A percentile compares a stretch with the other conserved stretches of the same genome.
Conservation (phyloP, 2,113 vertebrate genomes). For the Jaculus jaculus region DNA sequence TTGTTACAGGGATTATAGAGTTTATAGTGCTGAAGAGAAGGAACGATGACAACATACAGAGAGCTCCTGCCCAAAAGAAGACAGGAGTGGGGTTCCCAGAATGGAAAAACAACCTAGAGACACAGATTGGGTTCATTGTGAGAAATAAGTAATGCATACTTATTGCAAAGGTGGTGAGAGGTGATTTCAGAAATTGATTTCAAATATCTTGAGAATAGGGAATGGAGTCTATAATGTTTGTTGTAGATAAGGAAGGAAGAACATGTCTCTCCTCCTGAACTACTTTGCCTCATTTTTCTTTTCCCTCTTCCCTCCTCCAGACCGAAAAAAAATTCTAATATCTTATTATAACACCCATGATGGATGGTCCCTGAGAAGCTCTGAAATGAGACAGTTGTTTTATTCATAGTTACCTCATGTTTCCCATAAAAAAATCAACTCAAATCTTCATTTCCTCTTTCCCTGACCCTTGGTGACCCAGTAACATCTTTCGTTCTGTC, state of each 20-base stretch:
- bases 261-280: background rate
- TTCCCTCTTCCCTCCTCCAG: background rate
- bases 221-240: background rate
- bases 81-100: no score
- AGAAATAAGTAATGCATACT: no score
- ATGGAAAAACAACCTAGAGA: no score
- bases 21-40: no score
- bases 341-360: background rate
- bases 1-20: no score
- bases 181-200: background rate
- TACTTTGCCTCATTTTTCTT: background rate
- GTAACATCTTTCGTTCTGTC: background rate
- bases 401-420: background rate
- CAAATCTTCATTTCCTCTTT: background rate
- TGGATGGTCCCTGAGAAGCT: background rate
- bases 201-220: background rate
- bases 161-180: no score
- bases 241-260: background rate
- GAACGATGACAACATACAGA: no score
- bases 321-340: constrained; percentile 3
- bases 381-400: background rate
- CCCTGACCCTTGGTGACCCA: background rate
- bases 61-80: no score
- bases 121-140: no score
- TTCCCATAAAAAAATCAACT: background rate